Conservation (phyloP, 2,113 vertebrate genomes). For the Proterorhinus semilunaris region DNA sequence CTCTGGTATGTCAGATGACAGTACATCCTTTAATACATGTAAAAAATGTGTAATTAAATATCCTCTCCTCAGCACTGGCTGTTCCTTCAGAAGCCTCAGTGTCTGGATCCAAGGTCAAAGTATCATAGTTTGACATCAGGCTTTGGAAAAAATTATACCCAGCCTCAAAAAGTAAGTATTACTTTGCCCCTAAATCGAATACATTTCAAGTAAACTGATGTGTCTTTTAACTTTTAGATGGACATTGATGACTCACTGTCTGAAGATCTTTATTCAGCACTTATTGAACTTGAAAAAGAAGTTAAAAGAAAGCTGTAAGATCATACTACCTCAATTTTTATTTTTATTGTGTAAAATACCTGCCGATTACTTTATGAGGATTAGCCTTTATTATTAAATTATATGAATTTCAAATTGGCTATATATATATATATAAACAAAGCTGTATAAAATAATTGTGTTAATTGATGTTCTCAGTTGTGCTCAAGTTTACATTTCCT, state of each 20-base stretch:
- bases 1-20: constrained; percentile 79
- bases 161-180: constrained; percentile 70
- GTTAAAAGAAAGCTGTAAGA: constrained; percentile 48
- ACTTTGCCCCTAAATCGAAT: not conserved
- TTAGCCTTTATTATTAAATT: too few species aligned
- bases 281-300: constrained; percentile 81
- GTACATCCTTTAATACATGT: not conserved
- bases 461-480: too few species aligned
- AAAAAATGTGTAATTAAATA: not conserved
- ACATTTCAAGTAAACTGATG: not conserved
- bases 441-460: too few species aligned
- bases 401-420: too few species aligned
- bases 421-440: too few species aligned
- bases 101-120: constrained; percentile 81
- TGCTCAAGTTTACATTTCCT: too few species aligned
- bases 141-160: constrained; percentile 79
- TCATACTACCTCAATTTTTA: not conserved
- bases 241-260: constrained; percentile 82
- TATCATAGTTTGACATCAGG: constrained; percentile 85
- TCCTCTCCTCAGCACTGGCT: constrained; percentile 79
- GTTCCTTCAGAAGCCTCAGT: constrained; percentile 82
- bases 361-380: too few species aligned
- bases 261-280: constrained; percentile 78
- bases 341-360: not conserved
- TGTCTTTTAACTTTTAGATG: constrained; percentile 74